Evolutionary conservation across 1,140 invertebrate species (phyloP).

Genomic region (Pseudomyrmex dendroicus): DNA sequence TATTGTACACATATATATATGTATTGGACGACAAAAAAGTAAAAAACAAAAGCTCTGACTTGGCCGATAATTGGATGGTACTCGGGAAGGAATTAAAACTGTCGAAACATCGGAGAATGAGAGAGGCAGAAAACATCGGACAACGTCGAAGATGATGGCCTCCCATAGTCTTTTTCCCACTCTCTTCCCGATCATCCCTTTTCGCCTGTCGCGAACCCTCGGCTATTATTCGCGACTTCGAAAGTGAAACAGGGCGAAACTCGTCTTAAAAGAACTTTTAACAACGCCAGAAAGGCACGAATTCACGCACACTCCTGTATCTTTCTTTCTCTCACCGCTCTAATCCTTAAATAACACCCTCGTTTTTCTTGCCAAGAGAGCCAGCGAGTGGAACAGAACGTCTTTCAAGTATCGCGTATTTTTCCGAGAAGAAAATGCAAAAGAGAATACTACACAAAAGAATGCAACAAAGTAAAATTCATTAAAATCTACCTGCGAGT

Average conservation of each 20-base stretch:
- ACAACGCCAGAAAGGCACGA: slow-evolving; percentile 76
- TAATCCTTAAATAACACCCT: slow-evolving; percentile 45
- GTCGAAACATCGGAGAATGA: slow-evolving; percentile 45
- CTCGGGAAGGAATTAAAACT: slow-evolving; percentile 61
- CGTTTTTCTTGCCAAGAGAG: slow-evolving; percentile 1
- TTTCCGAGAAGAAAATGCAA: neutral
- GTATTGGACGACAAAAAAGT: too few relatives aligned
- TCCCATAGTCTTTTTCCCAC: neutral
- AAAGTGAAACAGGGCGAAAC: slow-evolving; percentile 67
- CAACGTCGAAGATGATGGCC: slow-evolving; percentile 65
- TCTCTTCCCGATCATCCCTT: slow-evolving; percentile 33
- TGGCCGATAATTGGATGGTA: slow-evolving; percentile 69
- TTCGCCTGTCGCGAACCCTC: slow-evolving; percentile 39
- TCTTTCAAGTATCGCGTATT: neutral
- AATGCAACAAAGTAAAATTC: neutral
- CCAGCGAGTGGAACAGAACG: neutral
- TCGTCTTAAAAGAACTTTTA: slow-evolving; percentile 70
- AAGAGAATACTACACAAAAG: neutral
- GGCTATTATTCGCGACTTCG: slow-evolving; percentile 70
- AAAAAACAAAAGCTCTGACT: slow-evolving; percentile 18
- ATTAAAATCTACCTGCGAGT: neutral
- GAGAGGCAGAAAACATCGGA: slow-evolving; percentile 41
- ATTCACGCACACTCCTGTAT: slow-evolving; percentile 67
- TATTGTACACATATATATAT: too few relatives aligned
- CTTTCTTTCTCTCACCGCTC: slow-evolving; percentile 22